Conservation (phyloP, 2,797 vertebrate genomes). For the Crenichthys baileyi region DNA sequence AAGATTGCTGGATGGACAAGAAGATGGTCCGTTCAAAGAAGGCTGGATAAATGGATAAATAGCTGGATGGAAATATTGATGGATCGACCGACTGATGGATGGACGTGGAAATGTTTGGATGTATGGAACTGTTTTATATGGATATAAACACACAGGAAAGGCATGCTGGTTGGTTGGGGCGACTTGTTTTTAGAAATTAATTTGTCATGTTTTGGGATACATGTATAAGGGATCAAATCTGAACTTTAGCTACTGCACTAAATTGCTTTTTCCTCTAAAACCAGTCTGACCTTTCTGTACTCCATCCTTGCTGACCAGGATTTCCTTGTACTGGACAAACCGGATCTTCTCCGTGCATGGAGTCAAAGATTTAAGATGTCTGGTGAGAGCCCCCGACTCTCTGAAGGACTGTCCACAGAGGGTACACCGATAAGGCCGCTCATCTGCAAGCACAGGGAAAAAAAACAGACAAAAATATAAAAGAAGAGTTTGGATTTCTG, state of each 20-base stretch:
- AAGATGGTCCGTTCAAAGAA: background rate
- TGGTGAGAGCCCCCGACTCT: slow-evolving; percentile 94
- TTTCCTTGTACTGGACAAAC: slow-evolving; percentile 90
- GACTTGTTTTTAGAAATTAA: too few species aligned
- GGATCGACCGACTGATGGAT: background rate
- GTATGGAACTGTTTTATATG: background rate
- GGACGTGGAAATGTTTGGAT: background rate
- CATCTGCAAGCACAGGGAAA: slow-evolving; percentile 78
- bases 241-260: background rate
- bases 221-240: too few species aligned
- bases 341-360: slow-evolving; percentile 97
- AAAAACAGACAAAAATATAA: background rate
- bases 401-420: slow-evolving; percentile 96
- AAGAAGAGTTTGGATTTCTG: background rate
- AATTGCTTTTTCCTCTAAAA: background rate
- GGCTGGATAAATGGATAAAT: background rate
- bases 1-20: background rate
- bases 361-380: slow-evolving; percentile 95
- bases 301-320: slow-evolving; percentile 87
- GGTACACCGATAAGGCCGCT: slow-evolving; percentile 94
- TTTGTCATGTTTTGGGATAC: too few species aligned
- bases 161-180: too few species aligned
- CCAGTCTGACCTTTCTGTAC: slow-evolving; percentile 81
- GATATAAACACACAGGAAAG: too few species aligned
- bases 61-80: background rate